Evolutionary conservation across 2,113 vertebrate species (phyloP).

Genomic region (Megalops atlanticus): DNA sequence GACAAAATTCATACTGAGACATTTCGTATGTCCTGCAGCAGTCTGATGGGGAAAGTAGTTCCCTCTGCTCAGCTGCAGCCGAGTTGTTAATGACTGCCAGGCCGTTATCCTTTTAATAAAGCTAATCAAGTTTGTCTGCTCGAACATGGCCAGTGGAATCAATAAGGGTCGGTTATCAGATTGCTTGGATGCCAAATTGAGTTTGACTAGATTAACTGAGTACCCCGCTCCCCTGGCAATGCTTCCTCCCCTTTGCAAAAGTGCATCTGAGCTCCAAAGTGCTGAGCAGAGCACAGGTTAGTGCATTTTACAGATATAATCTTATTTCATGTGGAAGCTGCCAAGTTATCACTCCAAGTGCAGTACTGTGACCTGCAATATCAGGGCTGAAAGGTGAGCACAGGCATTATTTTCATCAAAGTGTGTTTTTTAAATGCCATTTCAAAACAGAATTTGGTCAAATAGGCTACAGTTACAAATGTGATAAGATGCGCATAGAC

Average conservation of each 20-base stretch:
- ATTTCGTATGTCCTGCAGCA: too few species aligned
- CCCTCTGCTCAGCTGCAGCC: background rate
- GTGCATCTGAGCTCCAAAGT: background rate
- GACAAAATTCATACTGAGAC: too few species aligned
- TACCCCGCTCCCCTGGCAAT: background rate
- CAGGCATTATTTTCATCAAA: too few species aligned
- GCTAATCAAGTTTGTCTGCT: background rate
- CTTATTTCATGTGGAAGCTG: background rate
- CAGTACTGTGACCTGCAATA: background rate
- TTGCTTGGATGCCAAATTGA: background rate
- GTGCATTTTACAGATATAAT: background rate
- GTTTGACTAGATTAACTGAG: background rate
- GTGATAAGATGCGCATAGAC: too few species aligned
- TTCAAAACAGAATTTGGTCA: too few species aligned
- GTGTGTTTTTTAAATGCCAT: too few species aligned
- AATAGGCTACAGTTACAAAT: too few species aligned
- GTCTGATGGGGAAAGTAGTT: background rate
- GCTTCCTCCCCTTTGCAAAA: background rate
- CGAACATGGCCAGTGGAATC: background rate
- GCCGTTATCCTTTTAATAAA: background rate
- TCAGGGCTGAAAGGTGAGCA: too few species aligned
- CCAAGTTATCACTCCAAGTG: background rate
- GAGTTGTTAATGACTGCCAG: background rate
- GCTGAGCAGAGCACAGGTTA: background rate
- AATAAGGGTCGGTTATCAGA: background rate